Conservation (phyloP, 2,113 vertebrate genomes). For the Sminthopsis crassicaudata region DNA sequence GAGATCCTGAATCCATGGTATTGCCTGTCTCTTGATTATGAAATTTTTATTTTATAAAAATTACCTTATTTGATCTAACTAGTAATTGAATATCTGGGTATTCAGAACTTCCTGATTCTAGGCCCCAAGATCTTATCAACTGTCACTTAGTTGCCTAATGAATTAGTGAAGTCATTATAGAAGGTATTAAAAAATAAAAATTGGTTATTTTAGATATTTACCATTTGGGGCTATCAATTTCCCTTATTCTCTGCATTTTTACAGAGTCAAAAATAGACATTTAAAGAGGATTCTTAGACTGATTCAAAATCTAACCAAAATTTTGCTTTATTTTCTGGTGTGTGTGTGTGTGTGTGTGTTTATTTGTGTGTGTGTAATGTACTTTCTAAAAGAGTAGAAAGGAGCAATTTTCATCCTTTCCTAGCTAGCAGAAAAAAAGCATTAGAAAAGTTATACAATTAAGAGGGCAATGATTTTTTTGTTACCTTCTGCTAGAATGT, state of each 20-base stretch:
- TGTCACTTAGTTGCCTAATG: background rate
- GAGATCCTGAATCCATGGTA: background rate
- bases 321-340: background rate
- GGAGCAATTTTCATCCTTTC: conserved; percentile 6
- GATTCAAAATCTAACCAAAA: background rate
- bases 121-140: background rate
- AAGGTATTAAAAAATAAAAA: background rate
- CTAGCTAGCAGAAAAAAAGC: background rate
- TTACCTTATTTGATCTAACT: background rate
- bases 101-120: background rate
- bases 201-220: background rate
- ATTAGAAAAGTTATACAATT: background rate
- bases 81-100: background rate
- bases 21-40: background rate
- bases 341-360: background rate
- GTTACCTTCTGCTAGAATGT: conserved; percentile 43
- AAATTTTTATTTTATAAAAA: background rate
- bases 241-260: background rate
- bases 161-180: background rate
- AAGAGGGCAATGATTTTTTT: conserved; percentile 9
- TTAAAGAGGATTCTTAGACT: background rate
- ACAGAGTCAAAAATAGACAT: background rate
- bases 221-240: background rate
- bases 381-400: background rate
- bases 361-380: background rate